These are phyloP conservation scores for Chelidonichthys spinosus DNA, from an alignment of 2,797 vertebrate genomes.

Conservation along the genomic window DNA sequence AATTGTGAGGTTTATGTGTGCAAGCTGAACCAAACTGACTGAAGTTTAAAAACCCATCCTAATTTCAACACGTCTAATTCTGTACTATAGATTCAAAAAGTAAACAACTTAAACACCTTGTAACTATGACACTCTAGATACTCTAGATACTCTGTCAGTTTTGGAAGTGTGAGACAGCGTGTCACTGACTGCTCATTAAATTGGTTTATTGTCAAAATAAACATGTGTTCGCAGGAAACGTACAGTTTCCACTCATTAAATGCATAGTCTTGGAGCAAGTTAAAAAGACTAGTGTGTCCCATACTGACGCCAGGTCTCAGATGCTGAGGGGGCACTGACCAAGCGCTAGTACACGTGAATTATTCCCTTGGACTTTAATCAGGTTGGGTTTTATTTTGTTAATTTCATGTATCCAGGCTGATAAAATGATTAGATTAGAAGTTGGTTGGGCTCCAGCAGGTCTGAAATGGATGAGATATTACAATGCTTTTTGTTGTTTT, in stretches of 20 bases:
- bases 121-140: too few relatives aligned
- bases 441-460: background rate
- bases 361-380: background rate
- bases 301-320: background rate
- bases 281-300: too few relatives aligned
- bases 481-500: background rate
- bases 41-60: too few relatives aligned
- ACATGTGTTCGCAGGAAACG: background rate
- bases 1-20: background rate
- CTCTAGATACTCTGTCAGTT: too few relatives aligned
- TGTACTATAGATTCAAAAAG: too few relatives aligned
- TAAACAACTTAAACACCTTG: too few relatives aligned
- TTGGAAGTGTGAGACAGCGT: background rate
- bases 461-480: background rate
- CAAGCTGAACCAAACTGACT: background rate
- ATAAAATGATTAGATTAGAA: conserved; percentile 10
- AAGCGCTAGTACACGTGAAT: background rate
- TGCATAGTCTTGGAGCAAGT: too few relatives aligned
- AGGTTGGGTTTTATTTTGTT: background rate
- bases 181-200: background rate
- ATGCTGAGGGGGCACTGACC: background rate
- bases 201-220: too few relatives aligned
- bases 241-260: background rate
- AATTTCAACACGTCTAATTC: too few relatives aligned
- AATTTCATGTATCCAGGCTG: background rate